Base-by-base conservation (phyloP, 2,797 vertebrate species). In the Siniperca obscura region DNA sequence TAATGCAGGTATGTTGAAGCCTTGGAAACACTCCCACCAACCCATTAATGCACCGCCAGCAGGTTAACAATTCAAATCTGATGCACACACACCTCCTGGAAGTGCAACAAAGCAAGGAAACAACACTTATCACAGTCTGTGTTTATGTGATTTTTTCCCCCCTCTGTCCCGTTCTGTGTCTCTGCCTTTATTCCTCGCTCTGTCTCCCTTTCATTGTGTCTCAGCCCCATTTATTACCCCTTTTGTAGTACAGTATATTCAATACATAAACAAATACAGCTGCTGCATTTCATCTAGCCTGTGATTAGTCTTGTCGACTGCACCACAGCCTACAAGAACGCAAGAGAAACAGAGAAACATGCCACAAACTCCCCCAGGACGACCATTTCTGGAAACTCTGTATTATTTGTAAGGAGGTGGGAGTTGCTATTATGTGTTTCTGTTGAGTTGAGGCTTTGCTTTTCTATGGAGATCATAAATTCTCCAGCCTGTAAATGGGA, bases 251-350 rank as follows among this genome's bases (percentile, higher is more conserved):
- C 78, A 84, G 87, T 82, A 88, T 76, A 81, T 85, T 83, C 69
- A 82, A 89, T 81, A 80, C 85, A 86, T 89, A 93, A 94, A 94
- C 89, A 93, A 92, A 94, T 89, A 90, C 87, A 93, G 91, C 92
- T 91, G 92, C 86, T 80, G 87, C 84, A 57, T 88, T 87, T 90
- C 80, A 89, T 87, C 86, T 50, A 56, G 80, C 71, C 86, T 88
- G 83, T 84, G 88, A 94, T 92, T 90, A 89, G 84, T 84, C 73
- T 83, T 75, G 88, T 81, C 14, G 76, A 78, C 84, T 81, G 78
- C 80, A 78, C 84, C 82, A 11, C 85, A 89, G 73, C 78, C 77
- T 72, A 72, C 30, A 9, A 90, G 71, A 87, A 78, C 84, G 79
- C 53, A 40, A 56, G 67, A 83, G 72, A 83, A 81, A 61, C 53